These are phyloP conservation scores for Fregetta grallaria DNA, from an alignment of 2,113 vertebrate species.

Conservation along the genomic window DNA sequence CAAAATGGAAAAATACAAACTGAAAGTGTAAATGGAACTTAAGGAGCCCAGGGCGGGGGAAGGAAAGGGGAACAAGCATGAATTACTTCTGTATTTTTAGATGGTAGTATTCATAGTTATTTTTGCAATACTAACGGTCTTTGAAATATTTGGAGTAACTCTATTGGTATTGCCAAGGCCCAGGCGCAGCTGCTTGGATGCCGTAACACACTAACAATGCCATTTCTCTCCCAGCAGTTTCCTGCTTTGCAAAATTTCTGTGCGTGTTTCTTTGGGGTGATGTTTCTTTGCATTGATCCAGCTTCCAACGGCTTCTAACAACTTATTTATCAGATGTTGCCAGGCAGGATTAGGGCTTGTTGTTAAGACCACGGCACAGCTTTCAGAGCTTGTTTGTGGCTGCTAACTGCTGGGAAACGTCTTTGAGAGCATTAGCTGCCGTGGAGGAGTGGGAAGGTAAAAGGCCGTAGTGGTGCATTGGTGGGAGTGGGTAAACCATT, in stretches of 20 bases:
- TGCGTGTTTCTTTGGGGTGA: background rate
- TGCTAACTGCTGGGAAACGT: background rate
- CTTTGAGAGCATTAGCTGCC: background rate
- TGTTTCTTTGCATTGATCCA: background rate
- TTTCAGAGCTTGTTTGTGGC: background rate
- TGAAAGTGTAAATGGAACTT: background rate
- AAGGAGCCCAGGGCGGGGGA: background rate
- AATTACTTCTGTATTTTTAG: slow-evolving; percentile 11
- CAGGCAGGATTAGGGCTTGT: background rate
- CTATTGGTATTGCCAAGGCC: background rate
- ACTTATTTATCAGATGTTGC: background rate
- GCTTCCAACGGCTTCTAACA: background rate
- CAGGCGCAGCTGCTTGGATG: background rate
- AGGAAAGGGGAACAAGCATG: background rate
- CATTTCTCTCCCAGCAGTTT: slow-evolving; percentile 1
- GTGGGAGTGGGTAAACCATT: background rate
- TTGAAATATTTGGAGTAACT: background rate
- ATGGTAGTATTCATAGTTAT: background rate
- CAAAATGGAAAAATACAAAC: background rate
- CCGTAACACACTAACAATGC: background rate
- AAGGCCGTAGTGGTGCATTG: background rate
- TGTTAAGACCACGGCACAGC: background rate
- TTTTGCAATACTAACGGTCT: background rate
- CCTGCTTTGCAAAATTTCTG: background rate
- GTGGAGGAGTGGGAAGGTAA: background rate